Conservation (phyloP, 23 tunicate genomes). For the Aplidium turbinatum region DNA sequence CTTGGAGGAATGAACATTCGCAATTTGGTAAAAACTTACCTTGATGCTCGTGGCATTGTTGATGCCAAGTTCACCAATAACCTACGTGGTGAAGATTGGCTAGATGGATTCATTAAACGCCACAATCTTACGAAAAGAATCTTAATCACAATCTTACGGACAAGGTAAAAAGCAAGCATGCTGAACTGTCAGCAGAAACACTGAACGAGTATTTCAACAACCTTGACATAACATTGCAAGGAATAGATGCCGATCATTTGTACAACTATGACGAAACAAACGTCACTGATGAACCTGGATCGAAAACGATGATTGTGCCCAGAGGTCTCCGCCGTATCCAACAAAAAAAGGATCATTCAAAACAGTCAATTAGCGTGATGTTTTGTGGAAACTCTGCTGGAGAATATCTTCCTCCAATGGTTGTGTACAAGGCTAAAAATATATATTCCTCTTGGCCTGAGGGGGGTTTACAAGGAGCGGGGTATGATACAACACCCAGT, state of each 20-base stretch:
- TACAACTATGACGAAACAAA: constrained; percentile 15
- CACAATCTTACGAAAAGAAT: constrained; percentile 20
- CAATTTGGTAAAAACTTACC: constrained; percentile 10
- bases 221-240: neutral
- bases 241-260: neutral
- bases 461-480: constrained; percentile 2
- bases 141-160: too few relatives aligned
- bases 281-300: constrained; percentile 3
- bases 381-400: constrained; percentile 23
- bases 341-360: constrained; percentile 19
- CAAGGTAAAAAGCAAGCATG: constrained; percentile 18
- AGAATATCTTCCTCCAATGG: constrained; percentile 28
- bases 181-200: neutral
- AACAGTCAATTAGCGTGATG: constrained; percentile 11
- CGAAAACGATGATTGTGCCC: neutral
- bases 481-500: constrained; percentile 6
- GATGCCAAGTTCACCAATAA: neutral
- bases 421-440: constrained; percentile 18
- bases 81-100: constrained; percentile 15
- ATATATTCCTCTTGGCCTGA: neutral
- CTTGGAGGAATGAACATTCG: constrained; percentile 9
- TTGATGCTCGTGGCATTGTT: neutral
- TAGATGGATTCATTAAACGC: constrained; percentile 3
- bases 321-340: constrained; percentile 1
- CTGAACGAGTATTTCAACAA: neutral